A percentile compares a stretch with the other conserved stretches of the same genome.
Conservation (phyloP, 2,113 vertebrate genomes). For the Siniperca chuatsi region DNA sequence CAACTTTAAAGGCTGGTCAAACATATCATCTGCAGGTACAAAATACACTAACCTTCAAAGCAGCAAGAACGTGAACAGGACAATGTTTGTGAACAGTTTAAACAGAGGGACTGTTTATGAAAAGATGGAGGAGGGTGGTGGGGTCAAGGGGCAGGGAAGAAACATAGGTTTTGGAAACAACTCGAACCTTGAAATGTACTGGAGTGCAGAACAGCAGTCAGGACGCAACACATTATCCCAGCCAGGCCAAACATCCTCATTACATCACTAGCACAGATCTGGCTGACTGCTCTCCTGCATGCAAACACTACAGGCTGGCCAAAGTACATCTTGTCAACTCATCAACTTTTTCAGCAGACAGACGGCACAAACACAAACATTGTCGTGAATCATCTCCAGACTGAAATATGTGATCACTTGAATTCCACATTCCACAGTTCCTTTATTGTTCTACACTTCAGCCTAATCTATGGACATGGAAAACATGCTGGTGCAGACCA, state of each 20-base stretch:
- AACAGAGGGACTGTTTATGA: background rate
- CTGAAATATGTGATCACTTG: background rate
- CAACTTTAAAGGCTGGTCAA: background rate
- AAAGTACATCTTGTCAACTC: constrained; percentile 50
- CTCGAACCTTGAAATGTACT: background rate
- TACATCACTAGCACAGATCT: constrained; percentile 45
- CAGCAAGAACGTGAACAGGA: background rate
- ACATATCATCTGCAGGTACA: background rate
- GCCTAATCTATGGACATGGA: background rate
- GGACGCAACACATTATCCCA: constrained; percentile 10
- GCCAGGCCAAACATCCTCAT: constrained; percentile 49
- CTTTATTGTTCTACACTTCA: background rate
- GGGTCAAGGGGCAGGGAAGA: constrained; percentile 8
- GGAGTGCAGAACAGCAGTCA: background rate
- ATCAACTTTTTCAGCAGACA: constrained; percentile 38
- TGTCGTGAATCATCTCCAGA: background rate
- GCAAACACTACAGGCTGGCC: constrained; percentile 44
- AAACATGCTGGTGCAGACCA: background rate
- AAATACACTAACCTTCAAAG: background rate
- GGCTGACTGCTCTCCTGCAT: background rate
- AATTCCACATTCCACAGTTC: background rate
- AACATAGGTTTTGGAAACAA: constrained; percentile 4
- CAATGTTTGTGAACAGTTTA: background rate
- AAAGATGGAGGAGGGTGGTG: background rate
- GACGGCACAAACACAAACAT: background rate